Evolutionary conservation across 1,140 invertebrate species (phyloP), one percentile per base, ranked within the genome.

Genomic region (Thaumetopoea pityocampa): DNA sequence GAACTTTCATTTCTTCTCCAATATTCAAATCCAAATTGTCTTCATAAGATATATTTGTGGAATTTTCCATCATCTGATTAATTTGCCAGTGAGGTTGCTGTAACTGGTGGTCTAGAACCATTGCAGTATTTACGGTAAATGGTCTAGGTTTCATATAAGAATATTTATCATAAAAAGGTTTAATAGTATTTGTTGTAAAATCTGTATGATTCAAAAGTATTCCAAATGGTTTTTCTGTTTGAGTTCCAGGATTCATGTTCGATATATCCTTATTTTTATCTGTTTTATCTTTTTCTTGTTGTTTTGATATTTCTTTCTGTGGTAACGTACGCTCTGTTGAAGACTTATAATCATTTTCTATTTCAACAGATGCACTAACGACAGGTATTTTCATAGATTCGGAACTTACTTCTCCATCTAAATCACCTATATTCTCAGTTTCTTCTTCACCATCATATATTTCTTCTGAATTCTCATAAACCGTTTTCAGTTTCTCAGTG

Each of bases 191-290:
- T 3, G 69, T 19, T 74, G 56, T 42, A 69, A 72, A 10, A 23
- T 37, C 4, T 55, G 59, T 50, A 61, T 76, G 38, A 83, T 83
- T 16, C 53, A 59, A 14, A 59, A 55, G n/a, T n/a, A n/a, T n/a
- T 12, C 47, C 53, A 43, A 86, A 86, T 10, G 85, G 83, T 52
- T 85, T 78, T 51, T 86, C 85, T n/a, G 85, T 86, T 70, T 86
- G 85, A 8, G 73, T 72, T 37, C 73, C 82, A 33, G 58, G 36
- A 41, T 81, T 76, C 22, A 76, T 71, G 8, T 74, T 51, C 10
- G 64, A 55, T 23, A 54, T 34, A 17, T 61, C 23, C 3, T 45
- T 33, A 22, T 53, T 57, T 30, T 56, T 41, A 12, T 29, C 24
- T 29, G 18, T 30, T 14, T 29, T 11, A 7, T 45, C 29, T 26